Evolutionary conservation across 2,888 invertebrate species (phyloP), one percentile per base, ranked within the genome.

Genomic region (Ophioninae sp.): DNA sequence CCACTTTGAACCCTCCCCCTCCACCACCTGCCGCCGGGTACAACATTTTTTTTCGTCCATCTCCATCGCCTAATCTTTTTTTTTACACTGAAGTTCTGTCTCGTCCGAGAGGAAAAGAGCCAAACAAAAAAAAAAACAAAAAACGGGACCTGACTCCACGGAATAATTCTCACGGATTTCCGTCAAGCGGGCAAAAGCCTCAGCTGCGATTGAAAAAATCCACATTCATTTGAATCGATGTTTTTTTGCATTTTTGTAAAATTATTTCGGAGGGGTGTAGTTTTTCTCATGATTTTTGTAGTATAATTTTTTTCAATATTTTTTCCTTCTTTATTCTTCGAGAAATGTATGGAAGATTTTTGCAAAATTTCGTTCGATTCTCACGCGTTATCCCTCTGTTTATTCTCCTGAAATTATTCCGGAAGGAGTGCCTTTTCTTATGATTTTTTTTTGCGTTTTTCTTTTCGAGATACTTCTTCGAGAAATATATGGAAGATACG

Each of bases 171-270:
- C 83, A 85, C 85, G 83, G 79, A 75, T 83, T 85, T 85, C 79
- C 80, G 68, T 76, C 80, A 30, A 71, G 75, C 83, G 71, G 82
- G 79, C 37, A 41, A 71, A 68, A 20, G 81, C 75, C 81, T 87
- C 90, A 86, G 88, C 88, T 87, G 89, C 75, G 78, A 69, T 13
- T 5, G 20, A 85, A 86, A 85, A 86, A 84, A 86, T 81, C 58
- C 64, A 71, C 20, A 41, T 0, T 63, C 22, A 59, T 65, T 61
- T 61, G n/a, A 44, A 37, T 51, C 23, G 41, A 56, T 63, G 76
- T 58, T 74, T 61, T 72, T 44, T 67, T 76, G 30, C 30, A 30
- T 30, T 30, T 30, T 30, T 30, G 30, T 30, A 30, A 30, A 30
- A 30, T 30, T 30, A 30, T 30, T 30, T 3, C 30, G 30, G 1